phyloP scores from a whole-genome alignment of 2,888 invertebrate genomes.

The Melipona bicolor region DNA sequence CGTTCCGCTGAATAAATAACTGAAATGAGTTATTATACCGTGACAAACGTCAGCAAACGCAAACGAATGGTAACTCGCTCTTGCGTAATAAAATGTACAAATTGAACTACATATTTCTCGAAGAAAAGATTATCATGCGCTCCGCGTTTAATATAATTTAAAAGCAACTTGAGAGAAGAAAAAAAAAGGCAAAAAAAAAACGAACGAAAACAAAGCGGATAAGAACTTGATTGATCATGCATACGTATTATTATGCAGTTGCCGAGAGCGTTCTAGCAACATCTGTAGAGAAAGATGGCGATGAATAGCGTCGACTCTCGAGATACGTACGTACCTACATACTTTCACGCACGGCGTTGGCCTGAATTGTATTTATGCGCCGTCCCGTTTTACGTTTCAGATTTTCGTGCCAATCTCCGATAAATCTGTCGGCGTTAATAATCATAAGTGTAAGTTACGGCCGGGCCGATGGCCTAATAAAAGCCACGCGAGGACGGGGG shows the following conservation, averaged over 20 bases:
- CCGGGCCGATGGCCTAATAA: constrained; percentile 78
- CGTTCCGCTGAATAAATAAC: constrained; percentile 26
- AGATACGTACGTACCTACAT: neutral
- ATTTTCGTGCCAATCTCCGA: constrained; percentile 78
- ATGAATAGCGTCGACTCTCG: neutral
- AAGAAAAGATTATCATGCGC: too few species aligned
- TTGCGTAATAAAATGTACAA: too few species aligned
- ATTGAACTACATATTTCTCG: too few species aligned
- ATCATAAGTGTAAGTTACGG: constrained; percentile 82
- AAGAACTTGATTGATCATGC: neutral
- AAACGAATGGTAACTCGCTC: too few species aligned
- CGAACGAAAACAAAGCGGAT: neutral
- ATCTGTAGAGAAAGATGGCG: neutral
- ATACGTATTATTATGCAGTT: neutral
- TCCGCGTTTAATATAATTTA: too few species aligned
- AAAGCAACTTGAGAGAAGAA: too few species aligned
- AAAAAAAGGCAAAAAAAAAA: neutral
- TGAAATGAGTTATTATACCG: constrained; percentile 19
- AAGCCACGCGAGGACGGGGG: constrained; percentile 66
- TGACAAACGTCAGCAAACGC: neutral
- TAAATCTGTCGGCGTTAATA: constrained; percentile 82
- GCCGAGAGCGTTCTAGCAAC: neutral
- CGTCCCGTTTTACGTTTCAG: constrained; percentile 76
- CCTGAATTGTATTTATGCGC: constrained; percentile 76
- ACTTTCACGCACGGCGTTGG: constrained; percentile 51